Evolutionary conservation across 2,113 vertebrate species (phyloP).

Genomic region (Microtus montanus): DNA sequence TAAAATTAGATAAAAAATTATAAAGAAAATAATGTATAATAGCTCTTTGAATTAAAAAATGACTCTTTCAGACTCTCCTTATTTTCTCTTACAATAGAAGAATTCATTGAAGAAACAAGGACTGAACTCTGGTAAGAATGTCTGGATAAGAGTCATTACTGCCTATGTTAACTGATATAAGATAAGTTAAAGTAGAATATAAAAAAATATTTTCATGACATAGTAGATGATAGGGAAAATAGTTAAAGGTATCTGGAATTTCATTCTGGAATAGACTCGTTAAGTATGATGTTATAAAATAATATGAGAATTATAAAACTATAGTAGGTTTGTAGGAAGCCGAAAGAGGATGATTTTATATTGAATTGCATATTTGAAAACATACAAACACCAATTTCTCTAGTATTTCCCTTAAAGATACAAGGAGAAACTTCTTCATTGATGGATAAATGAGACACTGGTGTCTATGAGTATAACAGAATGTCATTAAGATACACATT

Average conservation of each 20-base stretch:
- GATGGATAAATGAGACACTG: too few species aligned
- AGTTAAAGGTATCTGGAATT: neutral
- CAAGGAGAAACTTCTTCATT: too few species aligned
- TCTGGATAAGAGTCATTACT: neutral
- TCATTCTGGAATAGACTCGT: neutral
- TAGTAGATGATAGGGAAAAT: neutral
- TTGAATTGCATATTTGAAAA: neutral
- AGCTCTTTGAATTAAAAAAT: neutral
- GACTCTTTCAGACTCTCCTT: neutral
- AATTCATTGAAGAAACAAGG: neutral
- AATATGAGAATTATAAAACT: neutral
- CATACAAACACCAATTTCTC: neutral
- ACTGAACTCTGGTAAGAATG: neutral
- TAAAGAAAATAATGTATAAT: neutral
- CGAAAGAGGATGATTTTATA: neutral
- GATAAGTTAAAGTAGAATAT: neutral
- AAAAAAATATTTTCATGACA: neutral
- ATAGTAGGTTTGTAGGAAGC: neutral
- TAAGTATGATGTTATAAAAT: neutral
- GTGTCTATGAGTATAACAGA: too few species aligned
- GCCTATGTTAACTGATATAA: neutral
- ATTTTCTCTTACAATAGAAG: conserved; percentile 11
- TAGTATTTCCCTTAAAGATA: neutral
- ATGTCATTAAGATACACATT: too few species aligned
- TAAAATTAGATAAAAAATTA: neutral